Evolutionary conservation across 2,888 invertebrate genomes (phyloP).

Genomic region (Acrobasis consociella): DNA sequence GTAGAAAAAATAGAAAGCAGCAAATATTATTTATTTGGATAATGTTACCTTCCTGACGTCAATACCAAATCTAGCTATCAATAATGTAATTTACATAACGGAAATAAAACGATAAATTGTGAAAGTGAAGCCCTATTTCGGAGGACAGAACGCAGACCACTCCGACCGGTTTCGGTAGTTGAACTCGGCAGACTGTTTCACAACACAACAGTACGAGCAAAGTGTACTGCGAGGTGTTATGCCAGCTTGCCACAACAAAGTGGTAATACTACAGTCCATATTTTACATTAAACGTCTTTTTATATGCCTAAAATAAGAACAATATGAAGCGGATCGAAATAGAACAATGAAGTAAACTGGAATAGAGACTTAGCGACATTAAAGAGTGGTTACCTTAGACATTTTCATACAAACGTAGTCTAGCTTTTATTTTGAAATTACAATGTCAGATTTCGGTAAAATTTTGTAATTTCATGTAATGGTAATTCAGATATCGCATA

Average conservation of each 20-base stretch:
- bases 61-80: neutral
- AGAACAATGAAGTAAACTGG: neutral
- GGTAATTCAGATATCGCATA: too few species aligned
- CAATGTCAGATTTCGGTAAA: too few species aligned
- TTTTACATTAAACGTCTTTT: neutral
- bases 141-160: conserved; percentile 33
- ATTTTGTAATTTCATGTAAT: too few species aligned
- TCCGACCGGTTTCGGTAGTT: conserved; percentile 36
- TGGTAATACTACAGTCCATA: conserved; percentile 7
- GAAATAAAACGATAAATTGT: conserved; percentile 30
- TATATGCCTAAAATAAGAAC: neutral
- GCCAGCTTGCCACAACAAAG: conserved; percentile 13
- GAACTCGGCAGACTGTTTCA: conserved; percentile 27
- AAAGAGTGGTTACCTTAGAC: too few species aligned
- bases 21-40: too few species aligned
- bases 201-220: conserved; percentile 17
- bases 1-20: too few species aligned
- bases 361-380: too few species aligned
- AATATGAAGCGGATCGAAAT: neutral
- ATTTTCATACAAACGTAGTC: too few species aligned
- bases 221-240: conserved; percentile 16
- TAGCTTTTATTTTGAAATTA: too few species aligned
- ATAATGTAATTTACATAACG: conserved; percentile 21
- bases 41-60: neutral
- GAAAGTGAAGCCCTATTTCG: conserved; percentile 35